These are phyloP conservation scores for Mareca strepera DNA, from an alignment of 2,797 vertebrate genomes.

Conservation along the genomic window DNA sequence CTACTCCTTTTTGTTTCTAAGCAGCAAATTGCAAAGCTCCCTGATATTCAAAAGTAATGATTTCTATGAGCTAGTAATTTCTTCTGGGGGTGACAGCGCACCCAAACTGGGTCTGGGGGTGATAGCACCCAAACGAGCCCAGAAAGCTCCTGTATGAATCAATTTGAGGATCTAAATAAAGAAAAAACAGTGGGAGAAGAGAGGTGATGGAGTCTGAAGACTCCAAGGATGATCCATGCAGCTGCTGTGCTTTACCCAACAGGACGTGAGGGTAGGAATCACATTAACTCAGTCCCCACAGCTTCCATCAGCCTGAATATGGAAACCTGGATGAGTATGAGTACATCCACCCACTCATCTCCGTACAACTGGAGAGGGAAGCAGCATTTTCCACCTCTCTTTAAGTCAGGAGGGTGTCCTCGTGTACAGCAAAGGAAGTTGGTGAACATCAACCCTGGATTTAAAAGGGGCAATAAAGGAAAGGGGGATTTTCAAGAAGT, in stretches of 20 bases:
- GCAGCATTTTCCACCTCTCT: neutral
- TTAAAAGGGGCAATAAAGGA: neutral
- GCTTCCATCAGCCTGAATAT: neutral
- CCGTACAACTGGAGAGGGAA: neutral
- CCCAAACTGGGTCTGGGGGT: too few species aligned
- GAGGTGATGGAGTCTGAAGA: neutral
- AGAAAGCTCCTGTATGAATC: neutral
- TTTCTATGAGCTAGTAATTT: neutral
- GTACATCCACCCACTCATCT: neutral
- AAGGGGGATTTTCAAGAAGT: neutral
- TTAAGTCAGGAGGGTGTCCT: neutral
- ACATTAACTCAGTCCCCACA: neutral
- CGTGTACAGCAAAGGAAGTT: neutral
- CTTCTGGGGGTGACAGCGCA: neutral
- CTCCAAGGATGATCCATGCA: neutral
- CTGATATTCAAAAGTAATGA: slow-evolving; percentile 24
- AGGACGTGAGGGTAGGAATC: fast-evolving
- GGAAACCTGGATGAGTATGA: fast-evolving
- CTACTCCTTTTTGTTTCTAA: neutral
- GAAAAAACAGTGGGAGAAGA: neutral
- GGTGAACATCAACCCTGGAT: neutral
- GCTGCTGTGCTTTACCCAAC: neutral
- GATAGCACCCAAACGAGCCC: neutral
- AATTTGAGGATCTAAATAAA: neutral
- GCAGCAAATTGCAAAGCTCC: slow-evolving; percentile 24